phyloP scores from a whole-genome alignment of 2,888 invertebrate genomes.

The Polyploca ridens region DNA sequence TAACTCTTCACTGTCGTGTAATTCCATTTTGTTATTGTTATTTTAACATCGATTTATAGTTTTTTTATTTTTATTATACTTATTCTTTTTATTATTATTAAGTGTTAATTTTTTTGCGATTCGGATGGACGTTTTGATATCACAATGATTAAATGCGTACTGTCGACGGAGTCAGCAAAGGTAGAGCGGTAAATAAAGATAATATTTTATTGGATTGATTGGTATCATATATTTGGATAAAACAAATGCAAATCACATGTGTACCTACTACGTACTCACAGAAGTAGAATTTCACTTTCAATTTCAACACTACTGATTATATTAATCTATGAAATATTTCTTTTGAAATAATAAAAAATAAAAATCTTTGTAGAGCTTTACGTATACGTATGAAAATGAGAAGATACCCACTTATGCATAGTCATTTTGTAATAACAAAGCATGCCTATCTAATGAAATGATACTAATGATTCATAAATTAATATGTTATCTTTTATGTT shows the following conservation, averaged over 20 bases:
- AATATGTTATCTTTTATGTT: not conserved
- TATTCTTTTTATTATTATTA: no score
- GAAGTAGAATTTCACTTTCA: not conserved
- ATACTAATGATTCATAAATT: no score
- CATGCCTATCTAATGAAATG: no score
- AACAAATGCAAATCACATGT: not conserved
- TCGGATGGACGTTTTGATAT: not conserved
- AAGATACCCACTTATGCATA: no score
- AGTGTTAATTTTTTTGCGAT: not conserved
- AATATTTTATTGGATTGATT: constrained; percentile 5
- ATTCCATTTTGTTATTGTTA: not conserved
- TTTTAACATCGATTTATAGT: not conserved
- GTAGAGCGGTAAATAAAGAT: not conserved
- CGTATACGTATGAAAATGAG: no score
- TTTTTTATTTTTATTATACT: no score
- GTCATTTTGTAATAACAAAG: no score
- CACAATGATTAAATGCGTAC: not conserved
- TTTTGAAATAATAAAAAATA: no score
- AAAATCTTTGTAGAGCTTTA: no score
- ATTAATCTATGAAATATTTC: no score
- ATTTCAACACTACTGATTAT: not conserved
- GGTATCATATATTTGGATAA: not conserved
- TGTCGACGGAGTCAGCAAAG: not conserved
- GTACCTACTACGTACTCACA: not conserved
- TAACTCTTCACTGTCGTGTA: not conserved